Conservation (phyloP, 2,888 invertebrate species). For the Epinotia nisella region DNA sequence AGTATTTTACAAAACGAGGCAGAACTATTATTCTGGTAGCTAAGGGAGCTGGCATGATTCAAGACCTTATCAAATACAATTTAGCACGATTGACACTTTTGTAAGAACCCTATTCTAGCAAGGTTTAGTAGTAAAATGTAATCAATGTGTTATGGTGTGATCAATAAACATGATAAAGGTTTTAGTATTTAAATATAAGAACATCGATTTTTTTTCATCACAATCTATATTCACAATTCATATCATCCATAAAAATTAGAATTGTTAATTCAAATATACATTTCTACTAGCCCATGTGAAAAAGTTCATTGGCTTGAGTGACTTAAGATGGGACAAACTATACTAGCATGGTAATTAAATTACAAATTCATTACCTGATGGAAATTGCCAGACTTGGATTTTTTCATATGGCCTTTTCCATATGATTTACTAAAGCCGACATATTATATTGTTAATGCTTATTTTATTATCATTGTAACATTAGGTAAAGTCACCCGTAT, state of each 20-base stretch:
- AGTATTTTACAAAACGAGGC: too few relatives aligned
- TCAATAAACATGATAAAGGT: background rate
- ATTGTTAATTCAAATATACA: constrained; percentile 1
- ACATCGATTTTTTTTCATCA: constrained; percentile 8
- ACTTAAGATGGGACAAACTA: background rate
- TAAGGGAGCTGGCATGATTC: background rate
- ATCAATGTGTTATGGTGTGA: background rate
- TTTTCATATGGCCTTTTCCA: background rate
- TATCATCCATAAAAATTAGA: constrained; percentile 4
- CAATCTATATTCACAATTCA: constrained; percentile 7
- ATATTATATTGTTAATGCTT: background rate
- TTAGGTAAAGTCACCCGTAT: background rate
- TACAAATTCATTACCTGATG: background rate
- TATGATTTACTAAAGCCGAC: background rate
- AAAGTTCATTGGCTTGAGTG: background rate
- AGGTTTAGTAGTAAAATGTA: background rate
- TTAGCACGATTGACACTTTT: background rate
- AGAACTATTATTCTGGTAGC: too few relatives aligned
- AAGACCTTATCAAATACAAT: background rate
- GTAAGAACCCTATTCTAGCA: background rate
- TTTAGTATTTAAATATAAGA: background rate
- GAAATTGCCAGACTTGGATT: background rate
- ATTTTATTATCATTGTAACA: constrained; percentile 6
- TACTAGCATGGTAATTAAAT: background rate
- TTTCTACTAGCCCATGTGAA: background rate